Evolutionary conservation across 2,797 vertebrate species (phyloP).

Genomic region (Falco concolor): DNA sequence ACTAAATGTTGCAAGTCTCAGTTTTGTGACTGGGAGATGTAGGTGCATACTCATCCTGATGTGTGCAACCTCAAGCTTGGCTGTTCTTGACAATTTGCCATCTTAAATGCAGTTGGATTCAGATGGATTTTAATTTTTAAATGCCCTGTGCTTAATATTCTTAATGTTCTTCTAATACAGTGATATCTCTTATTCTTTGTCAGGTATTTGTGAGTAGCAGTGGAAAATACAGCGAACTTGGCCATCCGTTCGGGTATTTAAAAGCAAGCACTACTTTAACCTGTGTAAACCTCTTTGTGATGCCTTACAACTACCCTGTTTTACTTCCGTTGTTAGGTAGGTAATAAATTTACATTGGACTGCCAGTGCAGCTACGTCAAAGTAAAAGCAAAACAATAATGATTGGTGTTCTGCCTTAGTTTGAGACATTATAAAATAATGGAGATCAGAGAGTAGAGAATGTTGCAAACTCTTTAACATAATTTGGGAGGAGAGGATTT

Average conservation of each 20-base stretch:
- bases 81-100: background rate
- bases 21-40: background rate
- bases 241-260: slow-evolving; percentile 94
- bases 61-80: background rate
- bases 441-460: slow-evolving; percentile 57
- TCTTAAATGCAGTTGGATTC: background rate
- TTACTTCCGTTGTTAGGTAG: slow-evolving; percentile 94
- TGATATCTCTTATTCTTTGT: slow-evolving; percentile 24
- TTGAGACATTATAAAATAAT: slow-evolving; percentile 58
- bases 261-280: slow-evolving; percentile 97
- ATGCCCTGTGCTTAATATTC: background rate
- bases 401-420: slow-evolving; percentile 54
- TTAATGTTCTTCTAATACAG: background rate
- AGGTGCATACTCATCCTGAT: background rate
- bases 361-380: slow-evolving; percentile 22
- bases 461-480: slow-evolving; percentile 61
- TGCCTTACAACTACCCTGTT: slow-evolving; percentile 98
- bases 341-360: slow-evolving; percentile 23
- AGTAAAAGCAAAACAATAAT: slow-evolving; percentile 9
- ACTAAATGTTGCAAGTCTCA: background rate
- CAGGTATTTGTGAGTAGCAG: slow-evolving; percentile 96
- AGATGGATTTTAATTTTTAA: background rate
- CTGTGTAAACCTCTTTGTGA: slow-evolving; percentile 98
- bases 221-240: slow-evolving; percentile 89
- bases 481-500: slow-evolving; percentile 68